Base-by-base conservation (phyloP, 1,140 invertebrate species). In the Zaprionus capensis region DNA sequence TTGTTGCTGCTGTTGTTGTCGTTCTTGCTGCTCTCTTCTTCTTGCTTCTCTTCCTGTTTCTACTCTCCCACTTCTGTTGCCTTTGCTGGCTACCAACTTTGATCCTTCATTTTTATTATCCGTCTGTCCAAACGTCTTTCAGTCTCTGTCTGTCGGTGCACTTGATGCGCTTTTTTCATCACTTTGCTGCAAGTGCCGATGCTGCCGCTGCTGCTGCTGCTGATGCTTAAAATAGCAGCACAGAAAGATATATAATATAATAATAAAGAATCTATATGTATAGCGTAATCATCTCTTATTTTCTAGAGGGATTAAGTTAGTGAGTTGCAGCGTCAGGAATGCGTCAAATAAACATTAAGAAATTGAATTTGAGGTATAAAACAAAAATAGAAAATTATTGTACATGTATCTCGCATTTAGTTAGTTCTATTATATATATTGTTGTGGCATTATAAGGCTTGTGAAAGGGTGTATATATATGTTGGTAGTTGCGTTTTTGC, bases 21-120 rank as follows among this genome's bases (percentile, higher is more conserved):
- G 36, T 61, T 74, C 36, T 22, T 80, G 46, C 12, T 71, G 12
- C 38, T 28, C 22, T n/a, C 17, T 28, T 15, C 12, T 31, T n/a
- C 20, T 67, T 34, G 28, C 20, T 44, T n/a, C 34, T 51, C 56
- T 9, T 28, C 1, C 5, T 15, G n/a, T 14, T 41, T 44, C n/a
- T 44, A 11, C 31, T 3, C 31, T 34, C 26, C 26, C 55, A 38
- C 53, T 36, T 31, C 58, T 26, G 38, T 22, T 34, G 15, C 31
- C 31, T 34, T 9, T 34, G 31, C 34, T 64, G 41, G 64, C 24
- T 56, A 36, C 4, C 69, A 81, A 67, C 28, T 72, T 70, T 84
- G 74, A 87, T 77, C 72, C 68, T 55, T 77, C 55, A 76, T 80
- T 80, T 87, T 79, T 81, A 69, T 77, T 77, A 82, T 73, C 41